phyloP scores from a whole-genome alignment of 2,888 invertebrate species.

The Epistrophella euchroma region DNA sequence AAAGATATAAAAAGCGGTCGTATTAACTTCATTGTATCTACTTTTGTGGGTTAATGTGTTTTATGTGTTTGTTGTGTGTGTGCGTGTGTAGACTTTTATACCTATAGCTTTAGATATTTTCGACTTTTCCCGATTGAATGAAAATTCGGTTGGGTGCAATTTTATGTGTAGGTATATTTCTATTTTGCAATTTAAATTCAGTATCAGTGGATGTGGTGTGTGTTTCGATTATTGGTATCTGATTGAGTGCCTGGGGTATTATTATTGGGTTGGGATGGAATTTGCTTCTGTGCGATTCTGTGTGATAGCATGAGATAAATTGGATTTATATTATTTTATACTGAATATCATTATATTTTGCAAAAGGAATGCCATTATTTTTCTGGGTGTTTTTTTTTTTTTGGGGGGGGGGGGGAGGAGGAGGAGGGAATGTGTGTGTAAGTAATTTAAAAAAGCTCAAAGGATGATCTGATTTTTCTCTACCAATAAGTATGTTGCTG shows the following conservation, averaged over 20 bases:
- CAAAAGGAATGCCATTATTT: conserved; percentile 22
- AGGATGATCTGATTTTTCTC: conserved; percentile 2
- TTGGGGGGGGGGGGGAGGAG: rapidly evolving
- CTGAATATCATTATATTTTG: conserved; percentile 30
- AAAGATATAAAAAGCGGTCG: conserved; percentile 9
- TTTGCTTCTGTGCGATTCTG: conserved; percentile 1
- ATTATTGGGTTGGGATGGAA: conserved; percentile 32
- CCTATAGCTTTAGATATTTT: conserved; percentile 5
- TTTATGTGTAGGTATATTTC: conserved; percentile 11
- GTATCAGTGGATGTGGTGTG: conserved; percentile 41
- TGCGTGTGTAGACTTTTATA: not conserved
- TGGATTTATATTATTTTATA: conserved; percentile 48
- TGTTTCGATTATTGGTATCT: conserved; percentile 66
- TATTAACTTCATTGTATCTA: conserved; percentile 16
- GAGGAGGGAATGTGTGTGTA: not conserved
- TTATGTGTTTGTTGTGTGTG: not conserved
- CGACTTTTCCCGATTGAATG: conserved; percentile 23
- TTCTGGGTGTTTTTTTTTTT: not conserved
- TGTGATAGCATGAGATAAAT: conserved; percentile 19
- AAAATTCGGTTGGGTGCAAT: conserved; percentile 40
- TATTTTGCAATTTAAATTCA: conserved; percentile 71
- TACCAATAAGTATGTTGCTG: not conserved
- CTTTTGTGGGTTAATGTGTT: conserved; percentile 8
- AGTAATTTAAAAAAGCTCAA: conserved; percentile 17
- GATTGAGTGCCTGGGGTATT: conserved; percentile 51